Base-by-base conservation (phyloP, 1,140 invertebrate species). In the Wiebesia pumilae region DNA sequence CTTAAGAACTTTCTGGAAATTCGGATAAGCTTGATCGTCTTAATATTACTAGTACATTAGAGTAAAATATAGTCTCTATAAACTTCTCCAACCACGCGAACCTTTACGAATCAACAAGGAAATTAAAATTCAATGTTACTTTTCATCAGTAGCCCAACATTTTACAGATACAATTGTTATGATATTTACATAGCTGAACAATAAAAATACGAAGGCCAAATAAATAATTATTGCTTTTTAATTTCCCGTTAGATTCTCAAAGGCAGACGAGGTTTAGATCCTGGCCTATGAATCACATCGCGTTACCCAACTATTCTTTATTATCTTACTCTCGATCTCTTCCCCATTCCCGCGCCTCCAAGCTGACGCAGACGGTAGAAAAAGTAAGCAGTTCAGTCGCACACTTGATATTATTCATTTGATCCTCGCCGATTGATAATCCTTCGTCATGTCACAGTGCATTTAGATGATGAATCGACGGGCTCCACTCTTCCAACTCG, bases 391-490 rank as follows among this genome's bases (percentile, higher is more conserved):
- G 27, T 47, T 19, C 35, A 69, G 27, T 58, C 30, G 1, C 1
- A 62, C 51, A 47, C 9, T 35, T 35, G 21, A 0, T 27, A 1
- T 0, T 27, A 1, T 0, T 9, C 0, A 62, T 16, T 27, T 3
- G 47, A 24, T n/a, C 21, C 6, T 12, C 54, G 1, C 51, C 6
- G 16, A 10, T 0, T 35, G 10, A 33, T 7, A 27, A 73, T 7
- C 3, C 47, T 33, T 77, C 69, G 3, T 14, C 40, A 14, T 21
- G 51, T 79, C 77, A 85, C 43, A 65, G 30, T 30, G 54, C 51
- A 4, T 69, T 81, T 4, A 83, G 69, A 40, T 87, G 81, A 35
- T 80, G 71, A 43, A 87, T 62, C 10, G 85, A 82, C 0, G 47
- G 54, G 14, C 71, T 82, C 24, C 71, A 58, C 0, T 86, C 69